Conservation (phyloP, 2,797 vertebrate species). For the Huso huso region DNA sequence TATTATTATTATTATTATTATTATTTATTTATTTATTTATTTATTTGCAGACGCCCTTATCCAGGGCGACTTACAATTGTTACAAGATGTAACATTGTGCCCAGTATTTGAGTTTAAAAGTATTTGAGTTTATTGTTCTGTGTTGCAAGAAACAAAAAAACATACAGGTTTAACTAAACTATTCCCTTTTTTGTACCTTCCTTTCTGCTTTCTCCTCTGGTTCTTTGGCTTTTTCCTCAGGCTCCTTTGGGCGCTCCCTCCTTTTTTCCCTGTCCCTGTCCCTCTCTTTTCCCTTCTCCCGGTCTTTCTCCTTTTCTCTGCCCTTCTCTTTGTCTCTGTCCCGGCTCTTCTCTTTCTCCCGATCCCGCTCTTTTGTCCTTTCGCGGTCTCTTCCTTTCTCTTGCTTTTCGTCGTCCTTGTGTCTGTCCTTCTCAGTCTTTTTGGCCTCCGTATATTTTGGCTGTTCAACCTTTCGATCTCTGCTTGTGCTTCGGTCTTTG, state of each 20-base stretch:
- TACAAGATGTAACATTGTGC: no score
- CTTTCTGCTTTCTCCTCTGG: slow-evolving; percentile 48
- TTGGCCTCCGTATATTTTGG: slow-evolving; percentile 55
- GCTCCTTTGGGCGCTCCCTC: slow-evolving; percentile 44
- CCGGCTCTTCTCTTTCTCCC: slow-evolving; percentile 50
- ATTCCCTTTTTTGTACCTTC: slow-evolving; percentile 54
- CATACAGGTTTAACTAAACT: no score
- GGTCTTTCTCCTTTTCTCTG: slow-evolving; percentile 31
- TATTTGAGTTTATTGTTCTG: no score
- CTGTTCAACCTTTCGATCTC: slow-evolving; percentile 62
- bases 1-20: no score
- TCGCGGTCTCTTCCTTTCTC: slow-evolving; percentile 52
- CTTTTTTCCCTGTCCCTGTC: slow-evolving; percentile 39
- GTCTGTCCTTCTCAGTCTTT: slow-evolving; percentile 55
- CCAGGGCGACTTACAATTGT: no score
- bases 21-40: no score
- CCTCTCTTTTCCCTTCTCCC: slow-evolving; percentile 34
- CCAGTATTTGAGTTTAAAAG: no score
- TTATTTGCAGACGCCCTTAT: no score
- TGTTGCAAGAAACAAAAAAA: no score
- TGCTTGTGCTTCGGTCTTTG: slow-evolving; percentile 62
- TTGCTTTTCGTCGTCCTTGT: slow-evolving; percentile 43
- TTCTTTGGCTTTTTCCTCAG: slow-evolving; percentile 43
- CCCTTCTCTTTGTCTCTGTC: slow-evolving; percentile 46
- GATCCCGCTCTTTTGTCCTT: slow-evolving; percentile 37